phyloP scores from a whole-genome alignment of 1,140 invertebrate species.

The Drosophila ficusphila region DNA sequence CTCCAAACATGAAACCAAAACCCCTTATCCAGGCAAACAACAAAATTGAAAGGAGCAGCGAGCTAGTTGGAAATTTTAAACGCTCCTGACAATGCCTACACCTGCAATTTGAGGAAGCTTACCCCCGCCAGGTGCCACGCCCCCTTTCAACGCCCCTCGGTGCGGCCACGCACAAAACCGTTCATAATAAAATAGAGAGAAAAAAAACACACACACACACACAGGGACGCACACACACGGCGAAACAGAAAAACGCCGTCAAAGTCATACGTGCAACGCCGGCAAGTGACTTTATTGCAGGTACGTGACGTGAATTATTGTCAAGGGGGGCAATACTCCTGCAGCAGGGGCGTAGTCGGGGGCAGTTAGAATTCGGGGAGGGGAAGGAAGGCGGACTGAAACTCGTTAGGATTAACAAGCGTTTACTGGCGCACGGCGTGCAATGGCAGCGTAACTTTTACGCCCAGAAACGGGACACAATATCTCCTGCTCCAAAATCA shows the following conservation, averaged over 20 bases:
- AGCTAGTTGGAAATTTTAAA: constrained; percentile 41
- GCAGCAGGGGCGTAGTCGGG: not conserved
- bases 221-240: not conserved
- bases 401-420: constrained; percentile 82
- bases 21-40: not conserved
- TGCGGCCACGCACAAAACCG: constrained; percentile 69
- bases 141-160: constrained; percentile 1
- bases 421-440: constrained; percentile 76
- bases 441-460: constrained; percentile 62
- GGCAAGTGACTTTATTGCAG: constrained; percentile 82
- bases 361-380: not conserved
- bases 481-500: constrained; percentile 1
- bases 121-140: not conserved
- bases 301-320: constrained; percentile 82
- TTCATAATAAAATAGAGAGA: constrained; percentile 75
- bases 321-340: constrained; percentile 36
- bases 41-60: constrained; percentile 19
- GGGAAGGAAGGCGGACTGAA: constrained; percentile 38
- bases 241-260: constrained; percentile 61
- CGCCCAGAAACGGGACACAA: constrained; percentile 31
- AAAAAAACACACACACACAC: constrained; percentile 32
- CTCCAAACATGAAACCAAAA: constrained; percentile 20
- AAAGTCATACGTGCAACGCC: constrained; percentile 81
- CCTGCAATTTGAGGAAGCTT: constrained; percentile 27
- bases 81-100: constrained; percentile 41